A percentile compares a stretch with the other conserved stretches of the same genome.
phyloP scores from a whole-genome alignment of 2,888 invertebrate genomes.

The Rhyacophila evoluta region DNA sequence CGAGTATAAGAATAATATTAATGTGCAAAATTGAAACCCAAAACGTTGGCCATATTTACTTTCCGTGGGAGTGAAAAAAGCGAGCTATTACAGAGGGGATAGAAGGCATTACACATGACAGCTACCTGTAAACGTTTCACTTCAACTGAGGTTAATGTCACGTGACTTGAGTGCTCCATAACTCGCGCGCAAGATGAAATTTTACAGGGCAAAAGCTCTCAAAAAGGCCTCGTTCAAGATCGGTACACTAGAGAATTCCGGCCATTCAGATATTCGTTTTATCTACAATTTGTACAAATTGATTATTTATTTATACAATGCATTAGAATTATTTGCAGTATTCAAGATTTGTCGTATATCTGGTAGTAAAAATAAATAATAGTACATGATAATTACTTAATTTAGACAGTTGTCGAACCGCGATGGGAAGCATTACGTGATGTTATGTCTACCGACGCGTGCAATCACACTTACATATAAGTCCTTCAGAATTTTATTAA shows the following conservation, averaged over 20 bases:
- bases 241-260: too few species aligned
- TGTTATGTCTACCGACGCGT: not conserved
- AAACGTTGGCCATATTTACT: not conserved
- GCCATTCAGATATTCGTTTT: too few species aligned
- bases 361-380: too few species aligned
- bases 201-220: constrained; percentile 7
- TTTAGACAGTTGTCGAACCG: too few species aligned
- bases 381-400: too few species aligned
- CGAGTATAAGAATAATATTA: not conserved
- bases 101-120: constrained; percentile 25
- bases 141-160: constrained; percentile 29
- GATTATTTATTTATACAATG: too few species aligned
- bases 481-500: not conserved
- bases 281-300: too few species aligned
- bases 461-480: constrained; percentile 8
- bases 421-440: too few species aligned
- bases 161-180: constrained; percentile 17
- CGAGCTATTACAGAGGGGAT: not conserved
- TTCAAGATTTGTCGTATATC: too few species aligned
- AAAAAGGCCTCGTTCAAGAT: not conserved
- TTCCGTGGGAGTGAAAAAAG: not conserved
- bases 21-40: not conserved
- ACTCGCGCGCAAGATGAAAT: constrained; percentile 18
- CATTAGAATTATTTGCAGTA: too few species aligned
- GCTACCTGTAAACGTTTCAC: constrained; percentile 33